Evolutionary conservation across 1,140 invertebrate species (phyloP).

Genomic region (Drosophila busckii): DNA sequence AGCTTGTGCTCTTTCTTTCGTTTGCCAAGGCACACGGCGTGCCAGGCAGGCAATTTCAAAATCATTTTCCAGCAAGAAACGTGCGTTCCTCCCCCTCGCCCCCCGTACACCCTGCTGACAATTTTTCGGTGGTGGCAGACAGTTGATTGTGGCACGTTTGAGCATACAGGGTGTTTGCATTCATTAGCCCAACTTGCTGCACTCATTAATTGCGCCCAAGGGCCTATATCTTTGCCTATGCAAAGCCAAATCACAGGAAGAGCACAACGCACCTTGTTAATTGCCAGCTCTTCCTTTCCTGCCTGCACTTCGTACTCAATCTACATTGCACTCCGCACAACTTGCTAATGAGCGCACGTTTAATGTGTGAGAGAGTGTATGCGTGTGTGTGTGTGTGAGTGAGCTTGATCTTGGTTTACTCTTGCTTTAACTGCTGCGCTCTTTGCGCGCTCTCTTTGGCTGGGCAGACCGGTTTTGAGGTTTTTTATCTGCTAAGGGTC

Average conservation of each 20-base stretch:
- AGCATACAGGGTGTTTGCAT: slow-evolving; percentile 33
- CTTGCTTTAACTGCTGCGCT: slow-evolving; percentile 5
- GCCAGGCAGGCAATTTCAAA: slow-evolving; percentile 12
- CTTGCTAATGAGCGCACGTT: slow-evolving; percentile 61
- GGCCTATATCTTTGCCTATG: slow-evolving; percentile 16
- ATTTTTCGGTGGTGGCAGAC: slow-evolving; percentile 23
- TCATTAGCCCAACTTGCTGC: slow-evolving; percentile 14
- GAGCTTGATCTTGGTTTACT: too few relatives aligned
- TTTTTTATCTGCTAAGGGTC: slow-evolving; percentile 78
- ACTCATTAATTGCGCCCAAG: slow-evolving; percentile 22
- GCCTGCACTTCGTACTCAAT: too few relatives aligned
- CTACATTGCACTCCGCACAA: slow-evolving; percentile 26
- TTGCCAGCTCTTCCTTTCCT: slow-evolving; percentile 59
- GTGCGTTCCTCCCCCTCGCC: slow-evolving; percentile 22
- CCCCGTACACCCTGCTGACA: slow-evolving; percentile 56
- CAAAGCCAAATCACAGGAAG: slow-evolving; percentile 45
- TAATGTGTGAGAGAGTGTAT: too few relatives aligned
- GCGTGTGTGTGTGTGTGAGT: too few relatives aligned
- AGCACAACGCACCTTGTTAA: slow-evolving; percentile 43
- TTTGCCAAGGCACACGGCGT: too few relatives aligned
- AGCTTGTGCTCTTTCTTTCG: slow-evolving; percentile 8
- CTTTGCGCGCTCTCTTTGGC: slow-evolving; percentile 6
- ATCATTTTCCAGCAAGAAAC: slow-evolving; percentile 25
- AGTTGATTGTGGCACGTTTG: slow-evolving; percentile 32
- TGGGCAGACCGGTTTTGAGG: slow-evolving; percentile 57